Percentiles rank a stretch among this genome's conserved stretches.
Evolutionary conservation across 1,140 invertebrate genomes (phyloP).

Genomic region (Eumaeus atala): DNA sequence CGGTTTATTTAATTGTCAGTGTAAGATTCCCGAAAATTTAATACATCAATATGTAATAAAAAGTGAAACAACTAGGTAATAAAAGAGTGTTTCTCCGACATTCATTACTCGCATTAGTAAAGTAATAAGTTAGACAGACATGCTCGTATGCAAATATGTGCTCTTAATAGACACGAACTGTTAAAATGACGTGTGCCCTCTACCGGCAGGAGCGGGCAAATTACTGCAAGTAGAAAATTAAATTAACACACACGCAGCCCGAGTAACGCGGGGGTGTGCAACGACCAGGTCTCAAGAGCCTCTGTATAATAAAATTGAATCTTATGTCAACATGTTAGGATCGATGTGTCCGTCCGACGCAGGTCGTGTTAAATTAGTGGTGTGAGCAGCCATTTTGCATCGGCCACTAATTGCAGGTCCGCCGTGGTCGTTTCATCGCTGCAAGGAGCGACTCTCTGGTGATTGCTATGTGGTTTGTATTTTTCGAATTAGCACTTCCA

Average conservation of each 20-base stretch:
- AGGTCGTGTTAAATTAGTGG: constrained; percentile 27
- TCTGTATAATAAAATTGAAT: constrained; percentile 18
- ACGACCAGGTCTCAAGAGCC: constrained; percentile 33
- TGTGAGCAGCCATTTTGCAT: constrained; percentile 62
- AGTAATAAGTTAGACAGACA: not conserved
- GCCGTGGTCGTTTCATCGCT: constrained; percentile 57
- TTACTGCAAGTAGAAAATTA: constrained; percentile 71
- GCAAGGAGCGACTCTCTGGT: constrained; percentile 49
- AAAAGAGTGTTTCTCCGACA: not conserved
- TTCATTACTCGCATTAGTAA: not conserved
- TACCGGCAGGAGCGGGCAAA: constrained; percentile 40
- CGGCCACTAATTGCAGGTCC: constrained; percentile 57
- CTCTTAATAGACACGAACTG: constrained; percentile 51
- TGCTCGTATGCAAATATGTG: constrained; percentile 30
- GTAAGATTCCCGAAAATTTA: too few relatives aligned
- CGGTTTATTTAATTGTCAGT: too few relatives aligned
- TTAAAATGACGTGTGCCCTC: constrained; percentile 48
- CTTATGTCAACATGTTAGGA: constrained; percentile 14
- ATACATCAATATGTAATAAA: too few relatives aligned
- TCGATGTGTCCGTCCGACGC: constrained; percentile 9
- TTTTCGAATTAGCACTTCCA: constrained; percentile 72
- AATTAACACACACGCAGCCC: constrained; percentile 66
- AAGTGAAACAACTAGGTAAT: not conserved
- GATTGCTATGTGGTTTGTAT: constrained; percentile 63
- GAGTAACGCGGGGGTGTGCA: constrained; percentile 37